Evolutionary conservation across 1,140 invertebrate species (phyloP), one percentile per base, ranked within the genome.

Genomic region (Leucophenga varia): DNA sequence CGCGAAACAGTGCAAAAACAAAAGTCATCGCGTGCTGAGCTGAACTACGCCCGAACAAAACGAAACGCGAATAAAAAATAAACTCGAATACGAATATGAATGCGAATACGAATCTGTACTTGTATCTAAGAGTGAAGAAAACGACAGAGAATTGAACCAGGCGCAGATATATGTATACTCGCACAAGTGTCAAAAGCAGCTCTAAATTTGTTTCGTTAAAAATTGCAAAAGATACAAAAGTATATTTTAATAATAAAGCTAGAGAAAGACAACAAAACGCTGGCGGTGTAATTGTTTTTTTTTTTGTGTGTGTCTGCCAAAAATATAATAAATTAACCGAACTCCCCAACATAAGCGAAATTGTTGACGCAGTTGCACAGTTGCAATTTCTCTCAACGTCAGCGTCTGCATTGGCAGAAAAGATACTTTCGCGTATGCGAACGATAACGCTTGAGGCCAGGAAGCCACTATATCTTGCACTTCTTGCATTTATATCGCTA

Each of bases 271-370:
- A 25, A 25, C 22, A 25, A 25, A 25, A 25, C 22, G 22, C 22
- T 25, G 5, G 22, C 22, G 22, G 22, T 25, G 22, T 6, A 10
- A 10, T 25, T 25, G 5, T 25, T 25, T n/a, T n/a, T n/a, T n/a
- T n/a, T n/a, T n/a, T n/a, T n/a, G 20, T 39, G 32, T 17, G 41
- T 25, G 34, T 60, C 64, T 63, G 67, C 67, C 67, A 71, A 71
- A 71, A 71, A 57, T 59, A 59, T 60, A 67, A 71, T 71, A 71
- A 71, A 71, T 71, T 71, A 71, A 49, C 47, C 59, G 49, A 55
- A 61, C 56, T 16, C 17, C 34, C 17, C 37, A 21, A 22, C 40
- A 13, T 8, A 18, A 12, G 17, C 43, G 30, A 25, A 20, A 47
- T 42, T 35, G 46, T 49, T 35, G 52, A 42, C 45, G 47, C 49